A percentile compares a stretch with the other conserved stretches of the same genome.
Evolutionary conservation across 2,888 invertebrate species (phyloP).

Genomic region (Tortricodes alternella): DNA sequence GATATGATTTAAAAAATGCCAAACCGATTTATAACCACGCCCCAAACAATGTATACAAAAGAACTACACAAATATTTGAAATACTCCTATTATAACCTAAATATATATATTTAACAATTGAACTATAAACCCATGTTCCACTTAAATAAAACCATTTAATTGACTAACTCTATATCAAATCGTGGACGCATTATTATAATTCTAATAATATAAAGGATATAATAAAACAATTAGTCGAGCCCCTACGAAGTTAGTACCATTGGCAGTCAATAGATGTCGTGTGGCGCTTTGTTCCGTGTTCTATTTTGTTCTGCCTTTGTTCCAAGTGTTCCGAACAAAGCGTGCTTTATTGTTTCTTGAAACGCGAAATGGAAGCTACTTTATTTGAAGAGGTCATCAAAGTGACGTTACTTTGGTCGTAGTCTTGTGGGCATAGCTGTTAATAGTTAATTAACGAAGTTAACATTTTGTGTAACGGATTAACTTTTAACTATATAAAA

Average conservation of each 20-base stretch:
- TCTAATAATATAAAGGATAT: conserved; percentile 7
- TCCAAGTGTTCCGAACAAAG: not conserved
- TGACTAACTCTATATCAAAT: conserved; percentile 7
- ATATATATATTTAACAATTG: not conserved
- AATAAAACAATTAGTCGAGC: conserved; percentile 8
- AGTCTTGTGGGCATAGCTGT: no score
- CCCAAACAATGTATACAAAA: not conserved
- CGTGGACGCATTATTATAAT: not conserved
- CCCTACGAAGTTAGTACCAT: conserved; percentile 6
- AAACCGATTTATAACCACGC: conserved; percentile 7
- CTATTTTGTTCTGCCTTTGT: conserved; percentile 1
- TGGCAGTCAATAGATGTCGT: conserved; percentile 13
- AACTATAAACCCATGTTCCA: not conserved
- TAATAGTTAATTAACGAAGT: no score
- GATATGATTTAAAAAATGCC: no score
- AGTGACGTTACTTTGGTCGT: not conserved
- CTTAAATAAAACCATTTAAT: not conserved
- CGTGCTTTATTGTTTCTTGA: not conserved
- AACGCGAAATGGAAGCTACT: not conserved
- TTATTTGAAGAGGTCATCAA: not conserved
- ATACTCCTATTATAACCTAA: not conserved
- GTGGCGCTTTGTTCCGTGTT: conserved; percentile 5
- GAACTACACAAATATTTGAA: not conserved
- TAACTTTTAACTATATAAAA: no score
- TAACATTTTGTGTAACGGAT: no score